Evolutionary conservation across 2,797 vertebrate genomes (phyloP).

Genomic region (Micrastur ruficollis): DNA sequence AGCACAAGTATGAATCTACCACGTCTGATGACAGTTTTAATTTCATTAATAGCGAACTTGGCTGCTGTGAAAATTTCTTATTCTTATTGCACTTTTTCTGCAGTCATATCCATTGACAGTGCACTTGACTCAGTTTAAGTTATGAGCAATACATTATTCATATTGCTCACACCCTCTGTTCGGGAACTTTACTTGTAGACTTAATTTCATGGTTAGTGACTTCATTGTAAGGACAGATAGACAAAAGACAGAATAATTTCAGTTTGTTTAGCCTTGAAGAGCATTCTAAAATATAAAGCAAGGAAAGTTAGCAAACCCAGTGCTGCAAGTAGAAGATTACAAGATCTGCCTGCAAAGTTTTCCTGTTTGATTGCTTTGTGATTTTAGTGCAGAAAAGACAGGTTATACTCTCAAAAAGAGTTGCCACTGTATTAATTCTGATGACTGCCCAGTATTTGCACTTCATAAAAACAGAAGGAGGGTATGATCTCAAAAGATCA

Average conservation of each 20-base stretch:
- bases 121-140: background rate
- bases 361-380: background rate
- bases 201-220: constrained; percentile 37
- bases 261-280: background rate
- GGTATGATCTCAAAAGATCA: background rate
- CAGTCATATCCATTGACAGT: background rate
- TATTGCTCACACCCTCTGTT: background rate
- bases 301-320: background rate
- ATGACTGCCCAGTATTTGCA: background rate
- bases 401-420: background rate
- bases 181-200: background rate
- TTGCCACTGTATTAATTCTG: background rate
- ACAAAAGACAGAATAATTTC: constrained; percentile 13
- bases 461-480: background rate
- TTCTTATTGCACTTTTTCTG: background rate
- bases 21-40: background rate
- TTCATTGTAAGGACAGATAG: constrained; percentile 2
- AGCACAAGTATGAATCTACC: background rate
- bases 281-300: background rate
- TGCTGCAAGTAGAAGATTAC: background rate
- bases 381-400: background rate
- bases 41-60: background rate
- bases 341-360: background rate
- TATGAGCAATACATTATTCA: constrained; percentile 30
- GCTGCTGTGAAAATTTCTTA: background rate